Conservation (phyloP, 2,113 vertebrate species). For the Tringa solitaria region DNA sequence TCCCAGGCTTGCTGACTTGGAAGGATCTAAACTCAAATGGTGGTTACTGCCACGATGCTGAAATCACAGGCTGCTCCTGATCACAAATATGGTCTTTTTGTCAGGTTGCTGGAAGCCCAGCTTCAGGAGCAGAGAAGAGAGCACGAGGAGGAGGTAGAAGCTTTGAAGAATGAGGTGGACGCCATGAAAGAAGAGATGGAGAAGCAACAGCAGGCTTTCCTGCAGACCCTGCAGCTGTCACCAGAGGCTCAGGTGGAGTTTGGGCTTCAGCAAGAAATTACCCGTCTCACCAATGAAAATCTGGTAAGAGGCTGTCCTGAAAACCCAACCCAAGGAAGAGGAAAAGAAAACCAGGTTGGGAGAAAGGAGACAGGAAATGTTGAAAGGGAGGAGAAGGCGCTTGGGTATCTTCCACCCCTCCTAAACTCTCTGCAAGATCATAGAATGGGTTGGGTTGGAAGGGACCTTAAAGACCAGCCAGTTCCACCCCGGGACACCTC, state of each 20-base stretch:
- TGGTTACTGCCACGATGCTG: rapidly evolving
- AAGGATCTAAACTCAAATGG: background rate
- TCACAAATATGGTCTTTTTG: background rate
- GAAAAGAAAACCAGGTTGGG: background rate
- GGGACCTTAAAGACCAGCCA: too few species aligned
- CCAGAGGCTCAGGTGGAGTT: conserved; percentile 88
- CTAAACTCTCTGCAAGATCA: background rate
- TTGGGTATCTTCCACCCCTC: background rate
- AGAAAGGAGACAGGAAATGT: background rate
- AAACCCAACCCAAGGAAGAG: background rate
- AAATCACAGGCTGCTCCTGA: background rate
- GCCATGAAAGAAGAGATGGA: conserved; percentile 81
- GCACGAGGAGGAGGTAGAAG: conserved; percentile 81
- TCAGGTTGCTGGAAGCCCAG: conserved; percentile 89
- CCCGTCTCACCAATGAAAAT: conserved; percentile 91
- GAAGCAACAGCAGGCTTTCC: conserved; percentile 86
- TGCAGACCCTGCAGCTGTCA: conserved; percentile 81
- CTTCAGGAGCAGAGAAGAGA: conserved; percentile 84
- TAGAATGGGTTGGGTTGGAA: too few species aligned
- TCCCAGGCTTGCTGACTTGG: background rate
- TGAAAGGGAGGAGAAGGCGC: background rate
- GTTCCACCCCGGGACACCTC: too few species aligned
- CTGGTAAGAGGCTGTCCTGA: conserved; percentile 76
- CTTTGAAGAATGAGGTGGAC: conserved; percentile 79
- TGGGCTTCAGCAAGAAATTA: conserved; percentile 91